Evolutionary conservation across 2,113 vertebrate genomes (phyloP), one percentile per base, ranked within the genome.

Genomic region (Apteryx mantelli): DNA sequence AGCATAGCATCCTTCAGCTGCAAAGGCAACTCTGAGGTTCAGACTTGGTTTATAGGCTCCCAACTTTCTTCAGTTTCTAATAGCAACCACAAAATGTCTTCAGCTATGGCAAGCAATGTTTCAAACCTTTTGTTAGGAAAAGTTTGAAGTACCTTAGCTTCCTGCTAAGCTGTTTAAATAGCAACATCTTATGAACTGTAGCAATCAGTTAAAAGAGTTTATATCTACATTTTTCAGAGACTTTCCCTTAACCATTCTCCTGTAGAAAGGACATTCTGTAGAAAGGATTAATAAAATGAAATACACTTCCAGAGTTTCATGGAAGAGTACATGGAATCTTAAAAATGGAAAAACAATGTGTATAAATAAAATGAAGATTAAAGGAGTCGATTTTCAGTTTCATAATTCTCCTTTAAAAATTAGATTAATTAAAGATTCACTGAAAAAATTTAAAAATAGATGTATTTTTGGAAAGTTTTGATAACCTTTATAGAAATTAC

Each of bases 71-170:
- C 79, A 40, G 97, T 98, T 97, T 97, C 98, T 97, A 93, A 76
- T 89, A 91, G 98, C 98, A 98, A 98, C 98, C 74, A 77, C 95
- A 88, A 77, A 97, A 91, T 81, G 52, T 92, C 81, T 11, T 18
- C 82, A 86, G 94, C 95, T 84, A 42, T 69, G 91, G 88, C 78
- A 95, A 66, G 94, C 81, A 87, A 10, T 53, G 89, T 88, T 91
- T 96, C 96, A 48, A 38, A 88, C 61, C 93, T 76, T 93, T 95
- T 94, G 94, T 96, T 81, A 80, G 88, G 89, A 85, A 81, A 90
- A 60, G 71, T 85, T 91, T 94, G 87, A 94, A 93, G 79, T 86
- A 44, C 89, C 85, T 30, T 86, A 44, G 96, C 40, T 95, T n/a
- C 92, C 86, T 88, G 78, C 76, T 85, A 50, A 85, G 75, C 95